These are phyloP conservation scores for Stichopus chloronotus DNA, from an alignment of 35 echinoderm and acorn worm species.

Conservation along the genomic window DNA sequence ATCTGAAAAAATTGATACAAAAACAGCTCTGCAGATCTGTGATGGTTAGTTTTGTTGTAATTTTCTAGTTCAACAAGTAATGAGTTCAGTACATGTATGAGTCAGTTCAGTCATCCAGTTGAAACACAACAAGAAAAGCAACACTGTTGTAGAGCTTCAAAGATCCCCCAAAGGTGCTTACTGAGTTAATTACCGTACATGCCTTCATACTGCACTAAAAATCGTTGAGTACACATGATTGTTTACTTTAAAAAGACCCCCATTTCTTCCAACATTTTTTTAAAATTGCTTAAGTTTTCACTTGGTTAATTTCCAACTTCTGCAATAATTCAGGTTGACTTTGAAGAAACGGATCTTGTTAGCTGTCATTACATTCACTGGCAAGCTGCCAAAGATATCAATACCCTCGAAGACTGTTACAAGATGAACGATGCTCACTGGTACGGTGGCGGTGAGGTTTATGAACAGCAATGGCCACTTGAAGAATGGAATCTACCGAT, in stretches of 20 bases:
- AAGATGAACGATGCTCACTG: conserved; percentile 78
- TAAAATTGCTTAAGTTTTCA: not conserved
- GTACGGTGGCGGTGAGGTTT: conserved; percentile 89
- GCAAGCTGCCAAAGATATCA: conserved; percentile 27
- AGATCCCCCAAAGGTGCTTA: not conserved
- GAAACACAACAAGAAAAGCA: too few species aligned
- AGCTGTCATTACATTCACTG: conserved; percentile 69
- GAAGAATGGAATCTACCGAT: conserved; percentile 72
- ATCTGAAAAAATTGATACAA: too few species aligned
- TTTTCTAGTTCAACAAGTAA: too few species aligned
- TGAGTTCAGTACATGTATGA: too few species aligned
- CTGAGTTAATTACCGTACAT: not conserved
- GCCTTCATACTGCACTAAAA: not conserved
- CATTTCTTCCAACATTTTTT: not conserved
- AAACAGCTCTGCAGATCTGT: too few species aligned
- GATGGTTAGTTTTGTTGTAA: too few species aligned
- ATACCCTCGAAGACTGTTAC: conserved; percentile 72
- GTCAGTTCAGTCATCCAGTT: too few species aligned
- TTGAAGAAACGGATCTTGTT: conserved; percentile 12
- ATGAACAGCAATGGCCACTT: conserved; percentile 84
- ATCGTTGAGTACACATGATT: not conserved
- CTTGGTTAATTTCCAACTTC: not conserved
- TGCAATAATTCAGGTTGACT: conserved; percentile 26
- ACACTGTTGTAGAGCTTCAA: not conserved
- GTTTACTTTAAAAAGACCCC: not conserved